phyloP scores from a whole-genome alignment of 2,888 invertebrate genomes.

The Lasius platythorax region DNA sequence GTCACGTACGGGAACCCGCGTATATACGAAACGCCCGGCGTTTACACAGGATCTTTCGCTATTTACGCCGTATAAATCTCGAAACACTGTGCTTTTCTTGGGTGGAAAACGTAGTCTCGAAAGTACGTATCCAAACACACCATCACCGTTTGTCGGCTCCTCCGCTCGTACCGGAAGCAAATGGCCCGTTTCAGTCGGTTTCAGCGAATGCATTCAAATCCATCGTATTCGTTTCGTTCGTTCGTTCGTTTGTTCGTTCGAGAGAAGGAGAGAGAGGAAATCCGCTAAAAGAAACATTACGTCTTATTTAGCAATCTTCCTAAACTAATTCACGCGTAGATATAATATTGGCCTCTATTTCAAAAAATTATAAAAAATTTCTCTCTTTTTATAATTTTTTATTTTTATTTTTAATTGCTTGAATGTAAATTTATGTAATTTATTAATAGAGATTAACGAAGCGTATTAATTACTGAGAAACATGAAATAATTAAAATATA shows the following conservation, averaged over 20 bases:
- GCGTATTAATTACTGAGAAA: neutral
- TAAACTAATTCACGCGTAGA: neutral
- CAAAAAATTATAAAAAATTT: neutral
- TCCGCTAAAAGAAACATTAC: neutral
- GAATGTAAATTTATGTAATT: neutral
- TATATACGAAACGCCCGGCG: conserved; percentile 50
- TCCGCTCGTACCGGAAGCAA: conserved; percentile 13
- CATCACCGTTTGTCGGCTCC: conserved; percentile 44
- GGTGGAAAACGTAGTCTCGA: conserved; percentile 51
- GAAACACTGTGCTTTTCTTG: conserved; percentile 25
- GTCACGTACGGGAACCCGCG: conserved; percentile 65
- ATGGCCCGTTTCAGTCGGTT: conserved; percentile 4
- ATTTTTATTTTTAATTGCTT: neutral
- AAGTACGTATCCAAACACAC: conserved; percentile 58
- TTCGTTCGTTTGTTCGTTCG: neutral
- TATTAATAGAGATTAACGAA: neutral
- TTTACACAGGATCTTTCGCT: conserved; percentile 59
- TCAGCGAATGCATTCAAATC: neutral
- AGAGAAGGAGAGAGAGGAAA: neutral
- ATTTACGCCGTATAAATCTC: conserved; percentile 61
- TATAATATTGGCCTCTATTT: neutral
- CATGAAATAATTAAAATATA: neutral
- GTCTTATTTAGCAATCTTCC: neutral
- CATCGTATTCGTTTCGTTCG: neutral
- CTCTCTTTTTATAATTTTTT: neutral